Percentiles rank a stretch among this genome's conserved stretches.
Evolutionary conservation across 2,888 invertebrate genomes (phyloP).

Genomic region (Aleiodes alternator): DNA sequence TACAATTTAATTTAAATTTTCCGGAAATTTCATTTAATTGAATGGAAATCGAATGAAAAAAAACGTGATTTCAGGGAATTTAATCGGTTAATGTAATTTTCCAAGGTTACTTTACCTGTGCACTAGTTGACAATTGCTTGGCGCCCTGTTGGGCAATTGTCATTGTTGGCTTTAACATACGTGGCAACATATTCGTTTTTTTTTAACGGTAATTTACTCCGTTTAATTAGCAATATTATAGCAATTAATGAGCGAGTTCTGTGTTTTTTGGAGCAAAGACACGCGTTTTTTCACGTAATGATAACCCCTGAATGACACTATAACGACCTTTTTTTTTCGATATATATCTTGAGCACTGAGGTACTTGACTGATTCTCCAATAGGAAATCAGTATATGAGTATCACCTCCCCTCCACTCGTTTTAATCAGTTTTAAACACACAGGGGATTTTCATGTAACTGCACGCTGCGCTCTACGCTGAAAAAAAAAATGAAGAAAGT

Average conservation of each 20-base stretch:
- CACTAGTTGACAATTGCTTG: slow-evolving; percentile 69
- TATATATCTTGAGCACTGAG: slow-evolving; percentile 25
- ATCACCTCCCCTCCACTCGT: background rate
- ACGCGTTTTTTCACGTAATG: slow-evolving; percentile 48
- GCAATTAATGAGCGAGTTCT: slow-evolving; percentile 13
- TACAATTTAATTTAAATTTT: background rate
- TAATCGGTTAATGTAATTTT: background rate
- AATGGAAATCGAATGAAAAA: background rate
- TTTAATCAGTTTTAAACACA: background rate
- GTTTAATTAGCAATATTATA: too few species aligned
- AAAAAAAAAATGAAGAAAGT: too few species aligned
- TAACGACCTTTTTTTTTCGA: slow-evolving; percentile 48
- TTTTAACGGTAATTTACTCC: background rate
- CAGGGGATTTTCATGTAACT: background rate
- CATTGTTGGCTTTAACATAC: slow-evolving; percentile 67
- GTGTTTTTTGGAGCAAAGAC: slow-evolving; percentile 15
- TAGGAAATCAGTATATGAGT: background rate
- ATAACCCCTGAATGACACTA: slow-evolving; percentile 58
- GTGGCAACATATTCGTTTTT: slow-evolving; percentile 68
- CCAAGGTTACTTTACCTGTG: slow-evolving; percentile 59
- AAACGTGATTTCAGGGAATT: background rate
- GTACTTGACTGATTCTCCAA: slow-evolving; percentile 13
- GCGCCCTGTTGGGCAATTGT: slow-evolving; percentile 65
- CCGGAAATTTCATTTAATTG: background rate
- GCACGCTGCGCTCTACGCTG: background rate